Percentiles rank a stretch among this genome's conserved stretches.
Conservation (phyloP, 2,888 invertebrate species). For the Dasypogon diadema region DNA sequence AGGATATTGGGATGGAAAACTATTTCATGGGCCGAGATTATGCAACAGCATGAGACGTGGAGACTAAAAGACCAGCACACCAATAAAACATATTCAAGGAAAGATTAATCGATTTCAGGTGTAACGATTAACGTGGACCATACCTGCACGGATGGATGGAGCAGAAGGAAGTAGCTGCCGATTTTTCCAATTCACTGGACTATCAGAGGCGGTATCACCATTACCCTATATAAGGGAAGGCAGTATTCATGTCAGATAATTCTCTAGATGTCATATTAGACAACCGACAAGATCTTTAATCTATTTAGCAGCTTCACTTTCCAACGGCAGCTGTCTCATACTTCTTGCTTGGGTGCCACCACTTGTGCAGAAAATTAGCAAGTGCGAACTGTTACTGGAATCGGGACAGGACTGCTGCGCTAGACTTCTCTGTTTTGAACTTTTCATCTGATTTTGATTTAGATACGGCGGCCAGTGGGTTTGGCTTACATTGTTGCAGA, state of each 20-base stretch:
- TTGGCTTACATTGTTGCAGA: conserved; percentile 19
- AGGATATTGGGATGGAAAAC: conserved; percentile 16
- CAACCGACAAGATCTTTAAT: conserved; percentile 50
- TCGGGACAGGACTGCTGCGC: conserved; percentile 16
- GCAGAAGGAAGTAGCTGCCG: not conserved
- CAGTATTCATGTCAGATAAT: conserved; percentile 46
- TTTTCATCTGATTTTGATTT: conserved; percentile 19
- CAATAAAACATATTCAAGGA: conserved; percentile 39
- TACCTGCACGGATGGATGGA: conserved; percentile 12
- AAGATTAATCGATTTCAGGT: conserved; percentile 49
- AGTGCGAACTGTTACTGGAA: conserved; percentile 4
- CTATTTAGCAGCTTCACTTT: conserved; percentile 43
- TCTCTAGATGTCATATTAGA: conserved; percentile 41
- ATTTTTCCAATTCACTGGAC: conserved; percentile 18
- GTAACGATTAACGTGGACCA: conserved; percentile 30
- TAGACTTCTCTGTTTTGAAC: conserved; percentile 13
- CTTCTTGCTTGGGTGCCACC: not conserved
- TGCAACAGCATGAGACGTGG: conserved; percentile 24
- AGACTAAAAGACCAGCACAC: not conserved
- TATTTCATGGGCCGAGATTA: conserved; percentile 41
- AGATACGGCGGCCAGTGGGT: conserved; percentile 28
- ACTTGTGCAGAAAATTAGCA: not conserved
- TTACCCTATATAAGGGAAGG: conserved; percentile 44
- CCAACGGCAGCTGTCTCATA: conserved; percentile 29
- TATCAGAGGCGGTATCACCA: conserved; percentile 11